phyloP scores from a whole-genome alignment of 2,113 vertebrate genomes.

The Chrysemys picta region DNA sequence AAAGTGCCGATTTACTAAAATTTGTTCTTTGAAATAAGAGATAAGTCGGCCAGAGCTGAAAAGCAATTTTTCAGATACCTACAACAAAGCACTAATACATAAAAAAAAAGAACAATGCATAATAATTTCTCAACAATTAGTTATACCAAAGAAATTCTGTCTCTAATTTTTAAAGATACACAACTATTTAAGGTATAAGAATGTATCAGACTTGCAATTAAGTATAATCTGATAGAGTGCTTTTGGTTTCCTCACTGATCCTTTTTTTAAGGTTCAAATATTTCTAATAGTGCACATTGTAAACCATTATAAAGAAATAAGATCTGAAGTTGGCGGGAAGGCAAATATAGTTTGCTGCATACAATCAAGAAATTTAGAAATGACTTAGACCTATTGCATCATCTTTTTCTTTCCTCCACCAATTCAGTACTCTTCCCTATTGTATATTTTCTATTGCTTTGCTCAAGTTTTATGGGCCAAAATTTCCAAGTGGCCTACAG shows the following conservation, averaged over 20 bases:
- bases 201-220: neutral
- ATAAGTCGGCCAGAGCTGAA: neutral
- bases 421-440: neutral
- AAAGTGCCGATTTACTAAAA: conserved; percentile 49
- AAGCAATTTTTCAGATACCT: neutral
- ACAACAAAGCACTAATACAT: neutral
- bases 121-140: neutral
- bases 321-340: neutral
- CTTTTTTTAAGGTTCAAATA: neutral
- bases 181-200: neutral
- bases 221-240: neutral
- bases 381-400: neutral
- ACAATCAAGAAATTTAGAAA: neutral
- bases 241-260: neutral
- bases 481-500: neutral
- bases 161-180: neutral
- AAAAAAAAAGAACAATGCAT: neutral
- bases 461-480: neutral
- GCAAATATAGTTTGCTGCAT: neutral
- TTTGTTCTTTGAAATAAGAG: conserved; percentile 25
- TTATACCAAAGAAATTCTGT: neutral
- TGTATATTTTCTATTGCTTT: neutral
- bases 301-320: neutral
- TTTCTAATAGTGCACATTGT: neutral
- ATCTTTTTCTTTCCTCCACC: neutral